Conservation (phyloP, 2,113 vertebrate species). For the Heteronetta atricapilla region DNA sequence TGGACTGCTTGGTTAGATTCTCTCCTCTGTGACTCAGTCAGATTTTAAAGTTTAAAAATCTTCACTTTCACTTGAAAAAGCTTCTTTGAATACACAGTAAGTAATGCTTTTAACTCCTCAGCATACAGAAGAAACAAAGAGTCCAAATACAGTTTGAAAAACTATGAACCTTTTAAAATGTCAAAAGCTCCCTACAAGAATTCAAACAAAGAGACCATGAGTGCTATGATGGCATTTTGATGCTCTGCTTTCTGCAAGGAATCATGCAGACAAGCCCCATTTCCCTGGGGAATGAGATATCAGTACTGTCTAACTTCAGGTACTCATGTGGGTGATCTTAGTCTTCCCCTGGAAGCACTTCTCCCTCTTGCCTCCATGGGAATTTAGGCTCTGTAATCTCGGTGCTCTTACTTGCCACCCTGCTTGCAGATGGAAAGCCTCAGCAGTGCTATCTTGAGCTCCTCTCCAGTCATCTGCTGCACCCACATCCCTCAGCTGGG, state of each 20-base stretch:
- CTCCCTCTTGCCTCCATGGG: not conserved
- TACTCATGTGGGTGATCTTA: not conserved
- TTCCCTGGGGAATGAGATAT: not conserved
- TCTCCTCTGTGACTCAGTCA: constrained; percentile 4
- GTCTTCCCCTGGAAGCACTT: not conserved
- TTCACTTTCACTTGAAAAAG: constrained; percentile 46
- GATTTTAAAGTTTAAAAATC: constrained; percentile 62
- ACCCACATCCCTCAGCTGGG: not conserved
- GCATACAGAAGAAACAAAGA: not conserved
- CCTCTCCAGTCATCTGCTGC: not conserved
- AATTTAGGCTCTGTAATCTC: not conserved
- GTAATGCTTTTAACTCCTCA: constrained; percentile 48
- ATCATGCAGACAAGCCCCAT: not conserved
- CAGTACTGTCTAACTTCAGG: not conserved
- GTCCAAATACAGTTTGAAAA: constrained; percentile 30
- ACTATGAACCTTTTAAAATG: constrained; percentile 36
- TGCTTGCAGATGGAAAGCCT: not conserved
- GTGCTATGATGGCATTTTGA: not conserved
- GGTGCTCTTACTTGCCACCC: not conserved
- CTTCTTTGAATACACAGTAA: constrained; percentile 4
- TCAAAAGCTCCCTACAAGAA: constrained; percentile 14
- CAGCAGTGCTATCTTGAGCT: not conserved
- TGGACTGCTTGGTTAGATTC: not conserved
- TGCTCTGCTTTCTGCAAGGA: not conserved
- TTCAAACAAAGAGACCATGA: not conserved